A percentile compares a stretch with the other conserved stretches of the same genome.
Evolutionary conservation across 2,797 vertebrate species (phyloP).

Genomic region (Clarias pachynema): DNA sequence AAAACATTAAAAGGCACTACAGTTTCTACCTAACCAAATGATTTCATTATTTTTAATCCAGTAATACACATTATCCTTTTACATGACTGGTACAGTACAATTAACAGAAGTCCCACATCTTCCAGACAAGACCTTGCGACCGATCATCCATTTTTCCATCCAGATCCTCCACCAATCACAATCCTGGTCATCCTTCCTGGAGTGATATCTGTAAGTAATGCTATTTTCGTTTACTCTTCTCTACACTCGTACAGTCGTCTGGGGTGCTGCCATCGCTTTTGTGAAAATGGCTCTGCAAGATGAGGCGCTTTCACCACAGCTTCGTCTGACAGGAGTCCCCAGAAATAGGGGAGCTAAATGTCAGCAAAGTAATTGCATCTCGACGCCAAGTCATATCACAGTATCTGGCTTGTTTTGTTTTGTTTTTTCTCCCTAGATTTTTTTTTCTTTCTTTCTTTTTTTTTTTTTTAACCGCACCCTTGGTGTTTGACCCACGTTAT

Average conservation of each 20-base stretch:
- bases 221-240: constrained; percentile 22
- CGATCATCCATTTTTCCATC: not conserved
- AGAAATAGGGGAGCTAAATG: constrained; percentile 50
- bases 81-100: too few species aligned
- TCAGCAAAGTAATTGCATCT: constrained; percentile 53
- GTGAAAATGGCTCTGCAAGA: constrained; percentile 38
- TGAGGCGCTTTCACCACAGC: constrained; percentile 24
- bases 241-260: not conserved
- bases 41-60: not conserved
- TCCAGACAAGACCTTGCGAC: not conserved
- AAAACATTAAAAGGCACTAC: not conserved
- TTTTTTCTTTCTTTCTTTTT: constrained; percentile 1
- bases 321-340: constrained; percentile 21
- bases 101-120: not conserved
- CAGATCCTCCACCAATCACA: not conserved
- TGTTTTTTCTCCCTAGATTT: not conserved
- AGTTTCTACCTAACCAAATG: not conserved
- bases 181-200: not conserved
- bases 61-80: not conserved
- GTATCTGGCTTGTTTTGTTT: constrained; percentile 28
- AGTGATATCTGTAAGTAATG: constrained; percentile 21
- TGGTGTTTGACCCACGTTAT: constrained; percentile 18
- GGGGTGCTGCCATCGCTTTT: constrained; percentile 22
- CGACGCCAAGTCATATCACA: constrained; percentile 29
- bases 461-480: not conserved